Evolutionary conservation across 2,797 vertebrate species (phyloP).

Genomic region (Notamacropus eugenii): DNA sequence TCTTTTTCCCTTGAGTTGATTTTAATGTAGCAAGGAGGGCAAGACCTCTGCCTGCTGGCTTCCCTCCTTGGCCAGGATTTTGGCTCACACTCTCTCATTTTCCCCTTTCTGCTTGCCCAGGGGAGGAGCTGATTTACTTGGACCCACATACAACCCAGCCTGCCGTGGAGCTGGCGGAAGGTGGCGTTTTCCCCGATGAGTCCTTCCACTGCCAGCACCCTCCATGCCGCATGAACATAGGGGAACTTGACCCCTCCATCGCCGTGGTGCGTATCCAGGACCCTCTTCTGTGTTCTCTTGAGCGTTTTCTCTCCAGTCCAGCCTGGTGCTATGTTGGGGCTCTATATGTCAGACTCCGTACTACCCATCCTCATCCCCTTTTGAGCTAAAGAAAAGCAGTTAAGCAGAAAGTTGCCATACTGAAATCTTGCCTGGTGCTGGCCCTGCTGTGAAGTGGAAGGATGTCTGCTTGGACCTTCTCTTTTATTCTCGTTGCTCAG

Average conservation of each 20-base stretch:
- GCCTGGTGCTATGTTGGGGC: background rate
- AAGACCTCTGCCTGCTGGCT: background rate
- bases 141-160: constrained; percentile 98
- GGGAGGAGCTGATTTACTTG: constrained; percentile 96
- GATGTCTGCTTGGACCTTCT: background rate
- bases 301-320: too few species aligned
- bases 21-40: background rate
- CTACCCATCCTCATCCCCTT: background rate
- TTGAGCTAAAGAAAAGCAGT: too few species aligned
- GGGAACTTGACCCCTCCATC: constrained; percentile 97
- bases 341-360: background rate
- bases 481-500: background rate
- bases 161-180: constrained; percentile 89
- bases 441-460: background rate
- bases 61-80: background rate
- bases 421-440: background rate
- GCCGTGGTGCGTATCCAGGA: constrained; percentile 90
- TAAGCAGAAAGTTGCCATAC: too few species aligned
- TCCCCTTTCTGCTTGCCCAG: constrained; percentile 79
- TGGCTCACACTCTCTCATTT: background rate
- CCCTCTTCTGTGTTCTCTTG: rapidly evolving
- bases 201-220: constrained; percentile 98
- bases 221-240: constrained; percentile 97
- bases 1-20: rapidly evolving
- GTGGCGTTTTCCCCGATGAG: constrained; percentile 90